These are phyloP conservation scores for Indicator maculatus DNA, from an alignment of 2,113 vertebrate species.

Conservation along the genomic window DNA sequence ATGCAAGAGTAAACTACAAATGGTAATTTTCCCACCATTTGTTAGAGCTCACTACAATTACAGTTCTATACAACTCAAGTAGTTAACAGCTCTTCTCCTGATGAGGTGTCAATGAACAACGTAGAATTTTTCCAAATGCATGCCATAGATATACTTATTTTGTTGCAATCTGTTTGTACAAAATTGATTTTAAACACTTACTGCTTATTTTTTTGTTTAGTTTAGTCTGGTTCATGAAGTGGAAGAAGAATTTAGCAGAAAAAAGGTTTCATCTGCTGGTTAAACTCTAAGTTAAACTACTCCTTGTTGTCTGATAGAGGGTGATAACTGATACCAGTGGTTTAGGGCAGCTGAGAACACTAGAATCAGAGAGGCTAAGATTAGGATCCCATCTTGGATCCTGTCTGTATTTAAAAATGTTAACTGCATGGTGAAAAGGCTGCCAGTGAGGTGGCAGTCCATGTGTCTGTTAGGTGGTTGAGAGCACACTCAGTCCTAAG, in stretches of 20 bases:
- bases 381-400: background rate
- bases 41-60: conserved; percentile 27
- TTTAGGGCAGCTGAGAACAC: background rate
- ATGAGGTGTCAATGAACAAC: conserved; percentile 27
- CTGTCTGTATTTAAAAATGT: background rate
- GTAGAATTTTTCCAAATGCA: background rate
- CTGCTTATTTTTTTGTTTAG: background rate
- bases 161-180: background rate
- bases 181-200: conserved; percentile 3
- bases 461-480: background rate
- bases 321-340: background rate
- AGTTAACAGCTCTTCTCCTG: conserved; percentile 27
- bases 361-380: background rate
- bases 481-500: background rate
- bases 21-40: conserved; percentile 67
- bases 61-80: background rate
- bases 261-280: background rate
- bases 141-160: background rate
- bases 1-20: conserved; percentile 50
- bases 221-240: background rate
- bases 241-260: background rate
- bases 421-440: background rate
- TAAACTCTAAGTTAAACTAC: background rate
- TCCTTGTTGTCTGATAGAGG: background rate
- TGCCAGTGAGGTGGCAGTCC: background rate